Percentiles rank a stretch among this genome's conserved stretches.
These are phyloP conservation scores for Trypoxylus dichotomus DNA, from an alignment of 1,140 invertebrate species.

Conservation along the genomic window DNA sequence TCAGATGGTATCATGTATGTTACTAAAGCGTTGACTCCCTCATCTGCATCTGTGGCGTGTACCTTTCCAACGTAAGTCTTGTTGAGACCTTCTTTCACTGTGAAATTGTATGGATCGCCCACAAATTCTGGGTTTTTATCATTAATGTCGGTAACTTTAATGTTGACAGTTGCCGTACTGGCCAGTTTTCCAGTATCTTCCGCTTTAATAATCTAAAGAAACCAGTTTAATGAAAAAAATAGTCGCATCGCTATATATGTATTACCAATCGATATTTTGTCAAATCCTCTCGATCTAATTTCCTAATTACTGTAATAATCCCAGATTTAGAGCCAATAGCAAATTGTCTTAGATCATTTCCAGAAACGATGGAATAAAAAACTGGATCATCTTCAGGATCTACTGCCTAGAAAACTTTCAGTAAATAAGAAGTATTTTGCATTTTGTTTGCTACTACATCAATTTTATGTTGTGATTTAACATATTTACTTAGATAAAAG, in stretches of 20 bases:
- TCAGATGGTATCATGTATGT: slow-evolving; percentile 75
- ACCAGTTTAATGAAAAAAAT: slow-evolving; percentile 29
- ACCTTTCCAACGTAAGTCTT: slow-evolving; percentile 74
- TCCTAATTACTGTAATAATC: slow-evolving; percentile 78
- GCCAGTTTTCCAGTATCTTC: slow-evolving; percentile 82
- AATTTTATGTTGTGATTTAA: no score
- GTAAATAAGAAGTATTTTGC: no score
- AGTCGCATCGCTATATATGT: slow-evolving; percentile 29
- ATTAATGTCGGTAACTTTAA: slow-evolving; percentile 87
- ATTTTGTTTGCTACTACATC: no score
- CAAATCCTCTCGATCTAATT: slow-evolving; percentile 83
- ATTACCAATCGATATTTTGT: slow-evolving; percentile 81
- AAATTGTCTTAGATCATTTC: slow-evolving; percentile 85
- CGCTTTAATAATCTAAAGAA: slow-evolving; percentile 73
- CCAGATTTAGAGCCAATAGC: slow-evolving; percentile 80
- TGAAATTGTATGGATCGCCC: slow-evolving; percentile 75
- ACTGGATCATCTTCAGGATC: slow-evolving; percentile 89
- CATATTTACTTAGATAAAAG: no score
- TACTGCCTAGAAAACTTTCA: slow-evolving; percentile 63
- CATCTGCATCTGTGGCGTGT: slow-evolving; percentile 81
- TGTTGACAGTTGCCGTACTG: slow-evolving; percentile 81
- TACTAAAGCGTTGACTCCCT: slow-evolving; percentile 66
- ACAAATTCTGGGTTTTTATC: slow-evolving; percentile 86
- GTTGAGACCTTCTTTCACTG: slow-evolving; percentile 77
- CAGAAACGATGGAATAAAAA: slow-evolving; percentile 80